Evolutionary conservation across 2,888 invertebrate genomes (phyloP).

Genomic region (Plagodis pulveraria): DNA sequence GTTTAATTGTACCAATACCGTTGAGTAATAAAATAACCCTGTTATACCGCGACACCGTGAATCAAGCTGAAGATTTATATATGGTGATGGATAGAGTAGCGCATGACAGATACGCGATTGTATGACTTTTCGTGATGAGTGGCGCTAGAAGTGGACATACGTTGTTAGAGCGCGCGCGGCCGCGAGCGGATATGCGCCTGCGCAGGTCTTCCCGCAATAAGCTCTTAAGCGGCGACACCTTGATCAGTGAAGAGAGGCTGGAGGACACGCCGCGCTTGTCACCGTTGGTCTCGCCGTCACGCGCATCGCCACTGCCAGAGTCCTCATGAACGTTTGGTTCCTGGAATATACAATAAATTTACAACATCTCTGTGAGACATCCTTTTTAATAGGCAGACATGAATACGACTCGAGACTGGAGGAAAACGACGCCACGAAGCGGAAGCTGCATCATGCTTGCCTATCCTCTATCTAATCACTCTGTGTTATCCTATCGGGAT

Average conservation of each 20-base stretch:
- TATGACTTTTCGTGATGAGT: constrained; percentile 11
- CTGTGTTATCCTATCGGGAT: too few relatives aligned
- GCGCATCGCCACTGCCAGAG: constrained; percentile 55
- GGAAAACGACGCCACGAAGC: too few relatives aligned
- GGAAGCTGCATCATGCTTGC: too few relatives aligned
- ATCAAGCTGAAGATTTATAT: not conserved
- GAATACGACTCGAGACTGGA: too few relatives aligned
- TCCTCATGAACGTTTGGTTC: constrained; percentile 70
- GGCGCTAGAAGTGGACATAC: constrained; percentile 54
- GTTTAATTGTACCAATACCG: too few relatives aligned
- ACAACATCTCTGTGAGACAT: too few relatives aligned
- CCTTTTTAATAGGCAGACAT: too few relatives aligned
- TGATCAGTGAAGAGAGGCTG: constrained; percentile 91
- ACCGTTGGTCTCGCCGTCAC: constrained; percentile 68
- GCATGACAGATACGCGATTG: constrained; percentile 13
- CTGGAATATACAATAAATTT: constrained; percentile 42
- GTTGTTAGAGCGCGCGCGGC: constrained; percentile 82
- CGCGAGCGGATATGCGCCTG: constrained; percentile 90
- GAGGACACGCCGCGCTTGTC: constrained; percentile 85
- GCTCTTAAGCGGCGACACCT: constrained; percentile 93
- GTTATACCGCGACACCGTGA: not conserved
- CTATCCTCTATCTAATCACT: too few relatives aligned
- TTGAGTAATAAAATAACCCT: too few relatives aligned
- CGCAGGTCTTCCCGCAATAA: constrained; percentile 93
- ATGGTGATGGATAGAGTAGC: constrained; percentile 9